Conservation (phyloP, 1,140 invertebrate genomes). For the Camponotus floridanus region DNA sequence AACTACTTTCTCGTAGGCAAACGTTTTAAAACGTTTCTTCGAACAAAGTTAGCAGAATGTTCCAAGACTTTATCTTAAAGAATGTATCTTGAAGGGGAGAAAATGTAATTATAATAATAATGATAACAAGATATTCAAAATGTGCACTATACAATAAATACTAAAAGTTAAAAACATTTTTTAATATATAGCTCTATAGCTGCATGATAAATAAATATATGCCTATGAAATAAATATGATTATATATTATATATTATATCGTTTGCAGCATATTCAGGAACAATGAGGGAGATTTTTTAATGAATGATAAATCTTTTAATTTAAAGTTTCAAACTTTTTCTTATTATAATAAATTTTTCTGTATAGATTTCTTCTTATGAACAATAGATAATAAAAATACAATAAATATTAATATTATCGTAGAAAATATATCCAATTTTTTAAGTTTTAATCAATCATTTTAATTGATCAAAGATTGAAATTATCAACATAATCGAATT, state of each 20-base stretch:
- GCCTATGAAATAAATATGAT: neutral
- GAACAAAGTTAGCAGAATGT: neutral
- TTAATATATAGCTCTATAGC: neutral
- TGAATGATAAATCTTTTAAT: neutral
- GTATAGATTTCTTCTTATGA: neutral
- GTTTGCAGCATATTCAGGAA: neutral
- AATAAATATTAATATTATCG: neutral
- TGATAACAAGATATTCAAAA: neutral
- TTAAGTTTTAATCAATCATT: neutral
- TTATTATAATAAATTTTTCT: constrained; percentile 6
- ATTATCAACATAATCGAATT: constrained; percentile 55
- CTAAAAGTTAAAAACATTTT: neutral
- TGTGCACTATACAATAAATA: neutral
- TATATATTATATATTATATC: neutral
- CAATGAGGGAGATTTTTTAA: neutral
- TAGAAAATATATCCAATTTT: neutral
- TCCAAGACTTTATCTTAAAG: neutral
- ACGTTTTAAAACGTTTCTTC: constrained; percentile 35
- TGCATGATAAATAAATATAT: neutral
- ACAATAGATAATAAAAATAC: neutral
- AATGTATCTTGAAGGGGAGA: neutral
- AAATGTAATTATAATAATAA: neutral
- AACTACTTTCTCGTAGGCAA: neutral
- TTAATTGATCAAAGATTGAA: constrained; percentile 38
- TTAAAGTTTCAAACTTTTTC: neutral